These are phyloP conservation scores for Mallotus villosus DNA, from an alignment of 2,797 vertebrate genomes.

Conservation along the genomic window DNA sequence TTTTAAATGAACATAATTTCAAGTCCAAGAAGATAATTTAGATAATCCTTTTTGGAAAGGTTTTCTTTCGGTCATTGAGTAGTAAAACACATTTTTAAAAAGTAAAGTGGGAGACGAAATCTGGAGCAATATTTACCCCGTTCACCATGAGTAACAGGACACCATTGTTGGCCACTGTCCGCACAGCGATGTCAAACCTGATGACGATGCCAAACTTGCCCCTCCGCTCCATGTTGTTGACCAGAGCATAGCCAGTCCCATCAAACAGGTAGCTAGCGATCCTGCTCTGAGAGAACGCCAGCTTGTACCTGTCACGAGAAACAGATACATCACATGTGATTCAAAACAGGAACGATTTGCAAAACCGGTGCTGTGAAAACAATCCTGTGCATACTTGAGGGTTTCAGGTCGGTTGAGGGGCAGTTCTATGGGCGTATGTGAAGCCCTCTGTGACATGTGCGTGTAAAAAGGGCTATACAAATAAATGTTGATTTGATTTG, in stretches of 20 bases:
- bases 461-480: no score
- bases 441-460: no score
- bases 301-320: conserved; percentile 80
- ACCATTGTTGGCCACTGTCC: conserved; percentile 86
- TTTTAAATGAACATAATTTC: not conserved
- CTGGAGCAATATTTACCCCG: conserved; percentile 68
- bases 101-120: not conserved
- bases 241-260: conserved; percentile 89
- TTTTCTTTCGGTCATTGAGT: not conserved
- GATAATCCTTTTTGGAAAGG: not conserved
- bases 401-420: no score
- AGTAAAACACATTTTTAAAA: not conserved
- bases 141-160: conserved; percentile 93
- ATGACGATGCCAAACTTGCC: conserved; percentile 89
- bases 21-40: not conserved
- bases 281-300: conserved; percentile 94
- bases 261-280: conserved; percentile 94
- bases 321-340: not conserved
- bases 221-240: conserved; percentile 88
- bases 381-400: no score
- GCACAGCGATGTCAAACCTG: conserved; percentile 93
- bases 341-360: not conserved
- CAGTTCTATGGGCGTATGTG: no score
- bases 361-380: not conserved
- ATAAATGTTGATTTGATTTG: no score